Base-by-base conservation (phyloP, 2,797 vertebrate species). In the Pipistrellus kuhlii region DNA sequence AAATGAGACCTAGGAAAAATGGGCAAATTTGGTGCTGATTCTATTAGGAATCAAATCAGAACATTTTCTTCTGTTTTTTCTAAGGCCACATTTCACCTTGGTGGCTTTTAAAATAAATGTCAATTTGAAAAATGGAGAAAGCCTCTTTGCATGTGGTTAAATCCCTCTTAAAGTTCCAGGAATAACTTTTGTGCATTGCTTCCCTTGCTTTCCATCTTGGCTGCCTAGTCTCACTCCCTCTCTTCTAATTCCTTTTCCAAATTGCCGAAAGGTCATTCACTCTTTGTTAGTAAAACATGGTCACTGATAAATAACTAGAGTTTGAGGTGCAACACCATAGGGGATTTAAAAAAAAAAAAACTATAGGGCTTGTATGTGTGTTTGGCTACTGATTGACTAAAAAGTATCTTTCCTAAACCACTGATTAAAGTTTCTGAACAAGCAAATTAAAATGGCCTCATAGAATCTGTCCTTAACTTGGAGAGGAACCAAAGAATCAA, bases 401-500 rank as follows among this genome's bases (percentile, higher is more conserved):
- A 90, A 93, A 78, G 53, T 88, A 80, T 68, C 6, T 81, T 88
- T 91, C 25, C n/a, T 46, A 82, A 72, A 44, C 25, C 44, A 77
- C 83, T 75, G 76, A 88, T 89, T 94, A 44, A 93, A 69, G 78
- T 93, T 96, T 94, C 77, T 85, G 83, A 94, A 96, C 78, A 75
- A 96, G 15, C 91, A 94, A 94, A 93, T 91, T 92, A 93, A 95
- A 96, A 96, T 78, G 69, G 55, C 12, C 23, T 94, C 91, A 91
- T 13, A 89, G 76, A 95, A 81, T 94, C 57, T 62, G 30, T 71
- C 62, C 35, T 83, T 78, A 94, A 87, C 86, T 96, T 97, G 95
- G 94, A 96, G 55, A 90, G 46, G 51, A 94, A 96, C 86, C 86
- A 97, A 97, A 64, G 25, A 94, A 92, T 55, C 82, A 96, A 89